Evolutionary conservation across 2,888 invertebrate genomes (phyloP), one percentile per base, ranked within the genome.

Genomic region (Tiliacea aurago): DNA sequence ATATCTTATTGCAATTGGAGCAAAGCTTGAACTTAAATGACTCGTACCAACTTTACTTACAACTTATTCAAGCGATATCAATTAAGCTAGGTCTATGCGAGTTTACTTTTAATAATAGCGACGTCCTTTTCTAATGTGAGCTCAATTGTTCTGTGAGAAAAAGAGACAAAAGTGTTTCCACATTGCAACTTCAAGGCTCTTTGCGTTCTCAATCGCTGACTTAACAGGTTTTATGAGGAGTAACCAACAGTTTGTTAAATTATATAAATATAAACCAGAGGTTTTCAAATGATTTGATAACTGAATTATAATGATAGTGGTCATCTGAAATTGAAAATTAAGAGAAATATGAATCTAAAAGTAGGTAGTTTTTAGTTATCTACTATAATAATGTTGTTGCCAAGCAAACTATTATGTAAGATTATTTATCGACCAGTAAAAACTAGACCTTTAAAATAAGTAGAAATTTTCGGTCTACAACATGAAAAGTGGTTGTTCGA

Each of bases 221-320:
- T 95, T 93, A 95, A 95, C 95, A 94, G 94, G 95, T 96, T 95
- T 92, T 87, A 75, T 68, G 90, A 92, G 94, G 79, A 82, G 89
- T 90, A 73, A 74, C 69, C 77, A 92, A 95, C 94, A 86, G 81
- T 92, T 91, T 67, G 58, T 70, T 70, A 45, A 37, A 4, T 55
- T 2, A 33, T 51, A 45, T 33, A 43, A 72, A 53, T 67, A 82
- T 41, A 0, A 55, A 43, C 2, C n/a, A 37, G 10, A 51, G 33
- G 28, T 58, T 77, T 56, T n/a, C 2, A 47, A 47, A 56, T 47
- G 0, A 45, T 49, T 37, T 67, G 41, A 20, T 43, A 37, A 43
- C 23, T 4, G 28, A 15, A 56, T 28, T 51, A 13, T 23, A 23
- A 20, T 43, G 3, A 9, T 43, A 49, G 5, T 47, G 10, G 15